phyloP scores from a whole-genome alignment of 2,113 vertebrate genomes.

The Pedetes capensis region DNA sequence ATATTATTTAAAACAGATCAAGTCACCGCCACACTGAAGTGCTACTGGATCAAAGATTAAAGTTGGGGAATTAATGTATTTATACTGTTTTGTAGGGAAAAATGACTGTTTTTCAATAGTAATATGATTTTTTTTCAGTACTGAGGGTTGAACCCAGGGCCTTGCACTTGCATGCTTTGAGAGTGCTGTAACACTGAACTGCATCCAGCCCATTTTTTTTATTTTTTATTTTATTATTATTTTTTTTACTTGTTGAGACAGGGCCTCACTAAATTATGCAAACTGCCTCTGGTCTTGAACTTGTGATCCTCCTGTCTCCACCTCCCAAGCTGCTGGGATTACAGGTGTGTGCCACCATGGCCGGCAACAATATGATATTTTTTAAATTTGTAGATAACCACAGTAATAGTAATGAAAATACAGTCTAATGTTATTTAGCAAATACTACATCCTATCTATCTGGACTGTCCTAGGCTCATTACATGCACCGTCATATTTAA shows the following conservation, averaged over 20 bases:
- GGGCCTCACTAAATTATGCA: too few relatives aligned
- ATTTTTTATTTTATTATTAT: too few relatives aligned
- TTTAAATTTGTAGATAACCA: neutral
- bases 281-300: too few relatives aligned
- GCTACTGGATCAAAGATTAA: conserved; percentile 3
- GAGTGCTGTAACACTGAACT: too few relatives aligned
- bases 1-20: conserved; percentile 7
- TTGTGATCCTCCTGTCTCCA: too few relatives aligned
- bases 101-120: neutral
- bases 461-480: neutral
- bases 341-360: too few relatives aligned
- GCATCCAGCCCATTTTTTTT: too few relatives aligned
- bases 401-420: neutral
- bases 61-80: neutral
- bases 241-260: too few relatives aligned
- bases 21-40: neutral
- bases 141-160: too few relatives aligned
- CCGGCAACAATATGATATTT: too few relatives aligned
- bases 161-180: too few relatives aligned
- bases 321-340: too few relatives aligned
- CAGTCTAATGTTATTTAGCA: neutral
- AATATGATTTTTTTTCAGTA: neutral
- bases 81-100: neutral
- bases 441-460: neutral
- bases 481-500: neutral